Evolutionary conservation across 2,113 vertebrate species (phyloP).

Genomic region (Agelaius tricolor): DNA sequence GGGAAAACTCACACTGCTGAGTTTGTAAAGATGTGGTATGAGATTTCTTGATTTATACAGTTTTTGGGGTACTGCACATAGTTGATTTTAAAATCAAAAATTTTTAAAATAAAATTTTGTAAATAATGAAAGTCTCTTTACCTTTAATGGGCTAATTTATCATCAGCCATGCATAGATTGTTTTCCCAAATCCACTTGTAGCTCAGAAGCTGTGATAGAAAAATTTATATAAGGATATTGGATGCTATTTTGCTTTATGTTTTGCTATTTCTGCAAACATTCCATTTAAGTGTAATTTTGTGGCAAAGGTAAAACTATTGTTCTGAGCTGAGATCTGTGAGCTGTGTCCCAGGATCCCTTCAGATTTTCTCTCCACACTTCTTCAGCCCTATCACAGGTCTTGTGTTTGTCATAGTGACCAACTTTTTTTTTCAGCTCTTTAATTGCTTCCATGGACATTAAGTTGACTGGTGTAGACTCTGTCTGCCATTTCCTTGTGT

Average conservation of each 20-base stretch:
- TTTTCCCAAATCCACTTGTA: background rate
- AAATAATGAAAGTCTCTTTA: background rate
- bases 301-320: background rate
- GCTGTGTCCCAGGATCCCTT: background rate
- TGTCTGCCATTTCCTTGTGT: background rate
- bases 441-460: background rate
- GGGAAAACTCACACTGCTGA: background rate
- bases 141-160: background rate
- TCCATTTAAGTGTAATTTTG: rapidly evolving
- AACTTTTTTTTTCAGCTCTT: background rate
- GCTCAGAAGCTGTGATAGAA: background rate
- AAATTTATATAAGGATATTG: background rate
- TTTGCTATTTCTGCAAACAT: background rate
- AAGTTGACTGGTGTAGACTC: background rate
- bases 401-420: background rate
- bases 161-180: background rate
- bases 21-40: background rate
- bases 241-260: background rate
- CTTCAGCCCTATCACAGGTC: background rate
- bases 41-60: background rate
- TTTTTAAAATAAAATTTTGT: background rate
- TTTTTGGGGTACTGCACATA: background rate
- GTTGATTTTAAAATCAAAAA: background rate
- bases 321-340: background rate
- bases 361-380: background rate